Evolutionary conservation across 2,113 vertebrate species (phyloP).

Genomic region (Lagopus leucura): DNA sequence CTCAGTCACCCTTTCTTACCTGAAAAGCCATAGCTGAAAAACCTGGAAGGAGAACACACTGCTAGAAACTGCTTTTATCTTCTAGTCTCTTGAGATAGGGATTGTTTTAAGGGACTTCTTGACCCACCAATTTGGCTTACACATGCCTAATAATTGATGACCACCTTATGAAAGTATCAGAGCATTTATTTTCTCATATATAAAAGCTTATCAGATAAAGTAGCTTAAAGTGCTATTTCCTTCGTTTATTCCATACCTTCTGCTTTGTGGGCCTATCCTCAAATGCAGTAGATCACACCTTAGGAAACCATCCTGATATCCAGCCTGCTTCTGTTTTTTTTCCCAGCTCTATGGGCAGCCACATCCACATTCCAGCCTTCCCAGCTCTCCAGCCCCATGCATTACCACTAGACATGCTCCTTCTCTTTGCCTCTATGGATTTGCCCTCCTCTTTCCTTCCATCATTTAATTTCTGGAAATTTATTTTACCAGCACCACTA

Average conservation of each 20-base stretch:
- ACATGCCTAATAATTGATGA: not conserved
- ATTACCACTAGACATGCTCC: not conserved
- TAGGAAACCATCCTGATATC: not conserved
- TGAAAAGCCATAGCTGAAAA: not conserved
- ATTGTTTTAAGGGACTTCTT: not conserved
- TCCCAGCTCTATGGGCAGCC: not conserved
- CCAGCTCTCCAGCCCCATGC: not conserved
- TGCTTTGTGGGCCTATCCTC: not conserved
- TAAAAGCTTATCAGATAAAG: not conserved
- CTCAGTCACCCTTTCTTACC: not conserved
- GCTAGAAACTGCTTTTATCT: not conserved
- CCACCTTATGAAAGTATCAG: not conserved
- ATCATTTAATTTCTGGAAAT: not conserved
- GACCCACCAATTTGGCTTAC: not conserved
- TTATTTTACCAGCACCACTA: not conserved
- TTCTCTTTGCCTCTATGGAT: not conserved
- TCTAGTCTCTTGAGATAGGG: not conserved
- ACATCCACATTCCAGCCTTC: not conserved
- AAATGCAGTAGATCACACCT: not conserved
- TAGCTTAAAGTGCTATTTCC: not conserved
- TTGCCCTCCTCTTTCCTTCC: not conserved
- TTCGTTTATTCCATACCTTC: not conserved
- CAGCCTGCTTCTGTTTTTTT: not conserved
- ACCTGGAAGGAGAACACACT: not conserved
- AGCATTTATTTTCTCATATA: not conserved